Conservation (phyloP, 2,888 invertebrate genomes). For the Galerucella nymphaeae region DNA sequence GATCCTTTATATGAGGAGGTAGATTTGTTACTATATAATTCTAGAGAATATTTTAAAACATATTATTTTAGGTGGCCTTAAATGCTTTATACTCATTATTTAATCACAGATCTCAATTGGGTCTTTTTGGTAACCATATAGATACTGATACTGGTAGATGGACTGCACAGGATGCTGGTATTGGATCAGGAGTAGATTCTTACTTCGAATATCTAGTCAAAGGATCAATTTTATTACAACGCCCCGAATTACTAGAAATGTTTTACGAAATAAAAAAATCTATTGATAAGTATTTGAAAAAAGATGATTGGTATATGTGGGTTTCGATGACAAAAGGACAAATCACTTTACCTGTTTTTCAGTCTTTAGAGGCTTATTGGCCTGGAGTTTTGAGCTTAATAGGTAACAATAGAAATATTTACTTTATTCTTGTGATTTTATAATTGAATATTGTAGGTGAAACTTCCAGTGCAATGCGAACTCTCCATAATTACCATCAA, state of each 20-base stretch:
- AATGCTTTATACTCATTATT: constrained; percentile 91
- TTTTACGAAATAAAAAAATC: constrained; percentile 82
- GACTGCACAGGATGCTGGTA: constrained; percentile 98
- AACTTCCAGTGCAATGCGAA: constrained; percentile 89
- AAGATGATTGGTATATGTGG: constrained; percentile 99
- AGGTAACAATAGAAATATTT: constrained; percentile 65
- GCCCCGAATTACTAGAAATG: constrained; percentile 89
- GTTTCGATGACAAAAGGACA: constrained; percentile 98
- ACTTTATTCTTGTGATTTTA: not conserved
- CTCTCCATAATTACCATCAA: constrained; percentile 94
- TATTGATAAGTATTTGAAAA: constrained; percentile 87
- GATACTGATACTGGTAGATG: constrained; percentile 94
- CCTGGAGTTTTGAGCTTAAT: constrained; percentile 92
- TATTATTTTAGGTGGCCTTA: constrained; percentile 77
- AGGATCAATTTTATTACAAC: constrained; percentile 89
- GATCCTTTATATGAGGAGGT: constrained; percentile 94
- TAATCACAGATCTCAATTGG: constrained; percentile 86
- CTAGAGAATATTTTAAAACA: constrained; percentile 2
- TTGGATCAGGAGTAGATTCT: constrained; percentile 96
- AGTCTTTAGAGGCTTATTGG: constrained; percentile 98
- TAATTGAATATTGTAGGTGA: constrained; percentile 73
- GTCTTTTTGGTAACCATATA: constrained; percentile 95
- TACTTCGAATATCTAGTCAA: constrained; percentile 99
- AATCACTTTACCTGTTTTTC: constrained; percentile 96
- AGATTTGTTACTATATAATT: constrained; percentile 48